A percentile compares a stretch with the other conserved stretches of the same genome.
phyloP scores from a whole-genome alignment of 2,888 invertebrate genomes.

The Brachypterus glaber region DNA sequence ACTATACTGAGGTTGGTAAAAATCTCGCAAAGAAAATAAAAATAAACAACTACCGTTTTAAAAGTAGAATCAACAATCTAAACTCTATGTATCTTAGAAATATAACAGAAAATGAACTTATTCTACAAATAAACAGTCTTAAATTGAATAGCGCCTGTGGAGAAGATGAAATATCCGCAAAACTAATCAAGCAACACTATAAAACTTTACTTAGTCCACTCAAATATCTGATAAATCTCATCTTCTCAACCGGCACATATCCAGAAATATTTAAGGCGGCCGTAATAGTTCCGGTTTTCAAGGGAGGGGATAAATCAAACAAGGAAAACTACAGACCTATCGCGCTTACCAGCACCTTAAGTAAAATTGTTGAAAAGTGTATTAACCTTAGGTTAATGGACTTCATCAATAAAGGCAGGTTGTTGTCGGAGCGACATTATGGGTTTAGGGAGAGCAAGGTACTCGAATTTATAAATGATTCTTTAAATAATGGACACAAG shows the following conservation, averaged over 20 bases:
- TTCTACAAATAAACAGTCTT: background rate
- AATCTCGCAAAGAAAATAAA: no score
- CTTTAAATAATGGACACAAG: background rate
- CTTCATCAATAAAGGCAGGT: background rate
- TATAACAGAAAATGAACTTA: background rate
- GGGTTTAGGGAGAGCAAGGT: background rate
- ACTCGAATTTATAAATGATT: background rate
- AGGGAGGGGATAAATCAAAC: no score
- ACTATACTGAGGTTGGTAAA: no score
- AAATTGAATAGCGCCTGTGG: background rate
- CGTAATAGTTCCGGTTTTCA: no score
- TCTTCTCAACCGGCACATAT: background rate
- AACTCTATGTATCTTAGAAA: no score
- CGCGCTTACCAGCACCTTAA: background rate
- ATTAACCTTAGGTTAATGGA: background rate
- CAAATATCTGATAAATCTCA: slow-evolving; percentile 1
- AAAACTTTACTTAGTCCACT: background rate
- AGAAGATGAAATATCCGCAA: no score
- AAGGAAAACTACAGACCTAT: no score
- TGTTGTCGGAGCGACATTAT: no score
- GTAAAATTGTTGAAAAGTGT: background rate
- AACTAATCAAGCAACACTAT: background rate
- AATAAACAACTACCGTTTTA: background rate
- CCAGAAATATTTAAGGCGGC: no score
- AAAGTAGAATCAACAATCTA: background rate